Evolutionary conservation across 2,797 vertebrate species (phyloP), one percentile per base, ranked within the genome.

Genomic region (Gallinago solitaria): DNA sequence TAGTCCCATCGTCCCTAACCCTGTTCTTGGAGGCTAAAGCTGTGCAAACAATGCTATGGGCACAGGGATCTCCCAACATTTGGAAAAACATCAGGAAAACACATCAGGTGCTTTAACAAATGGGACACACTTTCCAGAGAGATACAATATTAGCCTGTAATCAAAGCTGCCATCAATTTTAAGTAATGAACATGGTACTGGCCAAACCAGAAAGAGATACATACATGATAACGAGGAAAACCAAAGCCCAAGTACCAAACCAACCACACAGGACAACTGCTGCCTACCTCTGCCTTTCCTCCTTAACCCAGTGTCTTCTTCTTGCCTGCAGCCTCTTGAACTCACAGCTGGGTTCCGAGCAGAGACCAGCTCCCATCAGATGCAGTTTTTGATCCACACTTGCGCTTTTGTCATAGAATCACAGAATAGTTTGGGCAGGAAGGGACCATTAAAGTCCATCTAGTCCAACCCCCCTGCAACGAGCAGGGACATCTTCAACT

Each of bases 91-190:
- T 91, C 20, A 54, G 61, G 63, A 63, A 73, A 65, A 78, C 77
- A 94, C 83, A 78, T n/a, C 19, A 16, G 85, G 61, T 21, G 27
- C 33, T 53, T 13, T 32, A 51, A 59, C 65, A 70, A 30, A 4
- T 2, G 1, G 56, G 63, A 33, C 68, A 53, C 33, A 2, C 57
- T 75, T 80, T 65, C 57, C 47, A 25, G 75, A 37, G 53, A 60
- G 69, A 28, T 9, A 10, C 0, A 0, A 5, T n/a, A n/a, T 50
- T 60, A 35, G 43, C 83, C 77, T 2, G 0, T 86, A 89, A 83
- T 84, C 68, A 56, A 33, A 80, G 64, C 83, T 89, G 87, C 59
- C 33, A 19, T 39, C n/a, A 2, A 9, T 39, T 67, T 57, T 61
- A 54, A 13, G 10, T 39, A 60, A 8, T 48, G 64, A 65, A 59